Conservation (phyloP, 1,140 invertebrate genomes). For the Liolophura sinensis region DNA sequence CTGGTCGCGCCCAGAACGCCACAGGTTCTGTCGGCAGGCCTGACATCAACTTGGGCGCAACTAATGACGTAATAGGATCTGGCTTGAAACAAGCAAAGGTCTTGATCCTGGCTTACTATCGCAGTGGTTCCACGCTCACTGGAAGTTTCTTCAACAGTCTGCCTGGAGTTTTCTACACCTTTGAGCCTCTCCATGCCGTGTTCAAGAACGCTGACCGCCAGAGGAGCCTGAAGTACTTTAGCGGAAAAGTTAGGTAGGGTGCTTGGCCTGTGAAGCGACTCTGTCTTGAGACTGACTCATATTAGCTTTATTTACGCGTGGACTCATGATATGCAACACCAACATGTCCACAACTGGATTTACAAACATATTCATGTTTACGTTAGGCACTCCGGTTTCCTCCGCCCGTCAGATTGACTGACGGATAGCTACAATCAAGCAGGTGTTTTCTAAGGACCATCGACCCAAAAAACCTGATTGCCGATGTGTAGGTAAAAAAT, state of each 20-base stretch:
- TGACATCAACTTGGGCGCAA: too few species aligned
- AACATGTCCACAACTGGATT: conserved; percentile 9
- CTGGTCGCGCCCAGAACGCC: too few species aligned
- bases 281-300: background rate
- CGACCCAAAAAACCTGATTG: too few species aligned
- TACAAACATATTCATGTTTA: conserved; percentile 3
- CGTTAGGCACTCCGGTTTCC: too few species aligned
- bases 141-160: conserved; percentile 11
- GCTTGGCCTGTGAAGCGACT: background rate
- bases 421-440: too few species aligned
- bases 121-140: conserved; percentile 17
- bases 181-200: conserved; percentile 17
- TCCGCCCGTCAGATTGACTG: too few species aligned
- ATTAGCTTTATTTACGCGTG: conserved; percentile 5
- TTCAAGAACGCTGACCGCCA: conserved; percentile 1
- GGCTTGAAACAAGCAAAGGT: too few species aligned
- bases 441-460: too few species aligned
- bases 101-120: conserved; percentile 16
- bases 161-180: conserved; percentile 8
- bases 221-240: background rate
- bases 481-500: too few species aligned
- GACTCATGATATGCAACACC: conserved; percentile 1
- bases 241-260: conserved; percentile 7
- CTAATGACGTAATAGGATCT: too few species aligned
- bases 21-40: too few species aligned